Evolutionary conservation across 1,140 invertebrate species (phyloP), one percentile per base, ranked within the genome.

Genomic region (Metopolophium dirhodum): DNA sequence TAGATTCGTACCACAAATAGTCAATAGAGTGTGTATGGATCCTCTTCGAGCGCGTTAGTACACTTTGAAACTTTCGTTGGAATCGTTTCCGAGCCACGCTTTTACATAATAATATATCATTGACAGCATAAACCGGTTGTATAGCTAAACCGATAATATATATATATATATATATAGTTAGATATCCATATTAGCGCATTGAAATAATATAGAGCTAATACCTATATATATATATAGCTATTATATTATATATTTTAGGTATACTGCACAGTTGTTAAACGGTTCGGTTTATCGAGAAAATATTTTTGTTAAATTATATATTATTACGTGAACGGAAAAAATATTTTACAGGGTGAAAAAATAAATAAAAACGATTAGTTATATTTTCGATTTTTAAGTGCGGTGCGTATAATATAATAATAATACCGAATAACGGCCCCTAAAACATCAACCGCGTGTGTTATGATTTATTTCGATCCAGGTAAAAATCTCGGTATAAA

Each of bases 391-490:
- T 37, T 35, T 37, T 89, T 89, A 57, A 89, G 49, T 37, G 23
- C 35, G 88, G 51, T 57, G n/a, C 26, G n/a, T 57, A 57, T 89
- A 89, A 89, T 37, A 37, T 37, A 37, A 37, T 37, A 37, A 37
- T n/a, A n/a, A n/a, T 77, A n/a, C 23, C 35, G 20, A 57, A 54
- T 89, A 89, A 89, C 35, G 23, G 83, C 51, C 14, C 14, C 14
- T 49, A 87, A 49, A n/a, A 45, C 41, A 26, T 30, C 51, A 26
- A 51, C 47, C 30, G 6, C 45, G 51, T 57, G 88, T 37, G 88
- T 57, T 41, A 37, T 89, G 88, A 89, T 89, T 89, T 89, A 89
- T 89, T 57, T 89, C 49, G 49, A 57, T 89, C 9, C 88, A 54
- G 88, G 88, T 57, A 89, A 89, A 37, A 89, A 54, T 77, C 4